Evolutionary conservation across 2,113 vertebrate species (phyloP).

Genomic region (Chaetura pelagica): DNA sequence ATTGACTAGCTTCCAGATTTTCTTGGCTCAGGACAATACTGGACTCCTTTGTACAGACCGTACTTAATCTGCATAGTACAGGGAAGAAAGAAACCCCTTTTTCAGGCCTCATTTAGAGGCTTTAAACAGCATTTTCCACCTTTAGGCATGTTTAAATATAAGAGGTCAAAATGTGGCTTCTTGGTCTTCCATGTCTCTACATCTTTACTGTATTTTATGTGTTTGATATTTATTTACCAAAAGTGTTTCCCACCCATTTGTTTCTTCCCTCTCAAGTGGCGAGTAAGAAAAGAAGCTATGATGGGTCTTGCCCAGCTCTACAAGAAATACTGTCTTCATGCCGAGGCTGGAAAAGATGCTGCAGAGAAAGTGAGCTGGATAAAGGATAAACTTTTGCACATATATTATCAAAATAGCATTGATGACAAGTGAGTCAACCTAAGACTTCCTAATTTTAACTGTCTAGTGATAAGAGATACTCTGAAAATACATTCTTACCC

Average conservation of each 20-base stretch:
- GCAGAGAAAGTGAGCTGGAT: constrained; percentile 99
- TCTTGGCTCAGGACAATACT: background rate
- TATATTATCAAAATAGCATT: constrained; percentile 99
- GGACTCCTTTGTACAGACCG: background rate
- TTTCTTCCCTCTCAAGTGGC: constrained; percentile 84
- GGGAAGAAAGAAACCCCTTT: background rate
- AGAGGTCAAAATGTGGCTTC: background rate
- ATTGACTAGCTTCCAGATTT: background rate
- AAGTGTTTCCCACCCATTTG: background rate
- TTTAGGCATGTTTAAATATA: background rate
- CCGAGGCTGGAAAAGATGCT: constrained; percentile 95
- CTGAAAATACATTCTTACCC: background rate
- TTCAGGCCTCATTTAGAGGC: background rate
- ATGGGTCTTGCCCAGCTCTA: constrained; percentile 97
- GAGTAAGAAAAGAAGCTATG: constrained; percentile 98
- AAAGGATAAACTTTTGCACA: constrained; percentile 98
- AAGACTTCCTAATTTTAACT: constrained; percentile 31
- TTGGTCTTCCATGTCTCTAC: background rate
- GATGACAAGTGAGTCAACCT: constrained; percentile 93
- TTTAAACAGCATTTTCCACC: background rate
- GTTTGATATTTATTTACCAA: background rate
- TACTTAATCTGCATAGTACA: background rate
- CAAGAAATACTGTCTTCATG: constrained; percentile 98
- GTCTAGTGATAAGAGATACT: constrained; percentile 4
- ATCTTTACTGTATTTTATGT: background rate